Conservation (phyloP, 1,140 invertebrate species). For the Notospermus geniculatus region DNA sequence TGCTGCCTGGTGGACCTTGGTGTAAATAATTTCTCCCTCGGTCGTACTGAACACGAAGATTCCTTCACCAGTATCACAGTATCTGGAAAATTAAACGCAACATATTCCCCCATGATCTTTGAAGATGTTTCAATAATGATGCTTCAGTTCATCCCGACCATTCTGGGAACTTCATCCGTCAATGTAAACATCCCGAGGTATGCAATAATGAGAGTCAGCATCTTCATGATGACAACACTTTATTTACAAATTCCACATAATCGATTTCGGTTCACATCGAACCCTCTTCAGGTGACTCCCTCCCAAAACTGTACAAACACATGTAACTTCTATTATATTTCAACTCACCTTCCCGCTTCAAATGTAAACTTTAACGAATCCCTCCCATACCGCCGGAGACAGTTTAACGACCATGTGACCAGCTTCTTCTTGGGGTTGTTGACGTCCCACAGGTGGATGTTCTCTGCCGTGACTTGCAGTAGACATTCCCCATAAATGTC, state of each 20-base stretch:
- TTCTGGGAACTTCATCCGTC: no score
- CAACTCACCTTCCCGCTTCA: constrained; percentile 46
- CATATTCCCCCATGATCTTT: no score
- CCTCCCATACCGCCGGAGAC: constrained; percentile 43
- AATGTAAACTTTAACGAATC: constrained; percentile 49
- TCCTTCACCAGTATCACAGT: constrained; percentile 48
- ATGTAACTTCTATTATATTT: no score
- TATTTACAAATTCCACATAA: no score
- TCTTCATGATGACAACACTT: no score
- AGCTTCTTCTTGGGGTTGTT: constrained; percentile 34
- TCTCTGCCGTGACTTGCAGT: constrained; percentile 47
- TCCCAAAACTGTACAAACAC: no score
- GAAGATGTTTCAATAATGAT: no score
- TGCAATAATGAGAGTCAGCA: no score
- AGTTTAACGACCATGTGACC: constrained; percentile 44
- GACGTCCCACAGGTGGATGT: constrained; percentile 44
- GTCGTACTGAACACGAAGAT: constrained; percentile 49
- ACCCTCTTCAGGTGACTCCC: no score
- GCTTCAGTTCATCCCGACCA: no score
- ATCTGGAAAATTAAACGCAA: constrained; percentile 21
- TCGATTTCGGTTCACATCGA: no score
- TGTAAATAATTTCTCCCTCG: constrained; percentile 46
- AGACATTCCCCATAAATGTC: constrained; percentile 48
- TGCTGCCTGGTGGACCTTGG: constrained; percentile 48
- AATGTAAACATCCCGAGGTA: no score